These are phyloP conservation scores for Amia ocellicauda DNA, from an alignment of 2,113 vertebrate genomes.

Conservation along the genomic window DNA sequence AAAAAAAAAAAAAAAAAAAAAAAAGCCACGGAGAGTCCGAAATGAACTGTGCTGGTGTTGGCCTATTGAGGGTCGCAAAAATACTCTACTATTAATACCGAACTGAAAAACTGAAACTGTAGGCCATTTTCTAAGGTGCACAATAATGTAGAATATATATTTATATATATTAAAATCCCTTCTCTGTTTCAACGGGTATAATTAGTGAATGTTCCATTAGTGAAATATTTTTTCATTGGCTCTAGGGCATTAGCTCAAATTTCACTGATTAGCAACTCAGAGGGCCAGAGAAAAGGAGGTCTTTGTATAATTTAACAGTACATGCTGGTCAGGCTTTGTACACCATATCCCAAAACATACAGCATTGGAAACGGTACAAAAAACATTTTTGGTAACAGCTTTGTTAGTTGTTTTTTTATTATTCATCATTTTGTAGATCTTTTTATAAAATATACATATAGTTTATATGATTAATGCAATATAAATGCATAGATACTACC, in stretches of 20 bases:
- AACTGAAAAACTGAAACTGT: neutral
- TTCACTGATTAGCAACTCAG: slow-evolving; percentile 61
- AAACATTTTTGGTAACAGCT: no score
- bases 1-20: no score
- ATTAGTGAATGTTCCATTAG: slow-evolving; percentile 55
- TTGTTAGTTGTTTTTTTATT: no score
- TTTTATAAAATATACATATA: no score
- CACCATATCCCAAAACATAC: slow-evolving; percentile 18
- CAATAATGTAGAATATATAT: neutral
- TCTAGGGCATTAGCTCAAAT: slow-evolving; percentile 59
- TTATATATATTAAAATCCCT: slow-evolving; percentile 27
- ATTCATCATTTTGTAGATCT: no score
- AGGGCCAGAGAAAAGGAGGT: slow-evolving; percentile 47
- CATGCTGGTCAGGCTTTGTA: slow-evolving; percentile 35
- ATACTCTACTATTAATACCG: neutral
- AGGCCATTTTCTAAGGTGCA: no score
- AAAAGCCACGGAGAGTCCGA: neutral
- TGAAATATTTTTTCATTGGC: slow-evolving; percentile 55
- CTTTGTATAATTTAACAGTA: slow-evolving; percentile 55
- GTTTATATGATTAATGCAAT: neutral
- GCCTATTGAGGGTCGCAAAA: neutral
- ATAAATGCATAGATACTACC: neutral
- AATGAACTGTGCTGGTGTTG: neutral
- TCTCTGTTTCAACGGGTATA: slow-evolving; percentile 46
- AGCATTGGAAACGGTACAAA: no score